phyloP scores from a whole-genome alignment of 2,797 vertebrate species.

The Gallinago nigripennis region DNA sequence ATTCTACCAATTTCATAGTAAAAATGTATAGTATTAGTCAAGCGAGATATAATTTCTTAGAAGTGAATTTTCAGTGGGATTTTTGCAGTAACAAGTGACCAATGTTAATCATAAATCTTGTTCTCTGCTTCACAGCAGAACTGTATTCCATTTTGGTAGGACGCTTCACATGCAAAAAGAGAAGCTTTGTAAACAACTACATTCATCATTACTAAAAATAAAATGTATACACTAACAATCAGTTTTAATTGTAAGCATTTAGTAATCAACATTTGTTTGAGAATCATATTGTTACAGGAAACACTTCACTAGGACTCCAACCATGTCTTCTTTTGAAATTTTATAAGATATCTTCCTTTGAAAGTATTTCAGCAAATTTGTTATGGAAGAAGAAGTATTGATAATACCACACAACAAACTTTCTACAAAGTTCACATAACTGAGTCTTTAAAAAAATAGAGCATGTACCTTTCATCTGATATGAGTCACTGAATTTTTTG shows the following conservation, averaged over 20 bases:
- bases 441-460: not conserved
- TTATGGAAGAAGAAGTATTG: conserved; percentile 2
- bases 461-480: not conserved
- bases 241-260: not conserved
- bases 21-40: not conserved
- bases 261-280: not conserved
- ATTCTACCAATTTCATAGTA: not conserved
- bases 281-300: conserved; percentile 25
- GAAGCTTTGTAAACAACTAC: not conserved
- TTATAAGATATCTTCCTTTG: conserved; percentile 27
- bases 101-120: not conserved
- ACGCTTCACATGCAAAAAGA: not conserved
- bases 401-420: conserved; percentile 12
- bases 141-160: not conserved
- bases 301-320: not conserved
- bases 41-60: not conserved
- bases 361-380: conserved; percentile 61
- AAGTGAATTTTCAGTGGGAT: not conserved
- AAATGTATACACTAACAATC: not conserved
- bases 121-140: not conserved
- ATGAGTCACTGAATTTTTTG: not conserved
- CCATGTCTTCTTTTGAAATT: conserved; percentile 40
- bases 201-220: conserved; percentile 44
- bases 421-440: not conserved
- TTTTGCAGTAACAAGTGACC: not conserved